Conservation (phyloP, 2,797 vertebrate species). For the Rhadinocentrus ornatus region DNA sequence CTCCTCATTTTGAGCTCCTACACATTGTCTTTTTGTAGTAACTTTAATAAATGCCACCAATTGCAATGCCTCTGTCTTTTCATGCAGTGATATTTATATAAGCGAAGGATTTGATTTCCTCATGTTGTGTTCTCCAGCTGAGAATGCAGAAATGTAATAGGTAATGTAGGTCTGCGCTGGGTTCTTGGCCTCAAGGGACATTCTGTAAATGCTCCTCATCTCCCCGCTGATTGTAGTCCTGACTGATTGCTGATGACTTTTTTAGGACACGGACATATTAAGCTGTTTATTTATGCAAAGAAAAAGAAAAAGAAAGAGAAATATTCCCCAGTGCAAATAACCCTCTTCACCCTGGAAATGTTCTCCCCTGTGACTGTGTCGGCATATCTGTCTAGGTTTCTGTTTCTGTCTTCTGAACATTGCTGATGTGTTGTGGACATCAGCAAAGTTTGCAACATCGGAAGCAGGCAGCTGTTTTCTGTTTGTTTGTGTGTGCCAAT, state of each 20-base stretch:
- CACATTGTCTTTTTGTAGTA: background rate
- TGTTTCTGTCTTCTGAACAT: conserved; percentile 42
- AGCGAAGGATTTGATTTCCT: conserved; percentile 40
- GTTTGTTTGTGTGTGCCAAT: conserved; percentile 24
- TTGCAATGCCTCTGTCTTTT: conserved; percentile 17
- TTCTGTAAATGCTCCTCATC: conserved; percentile 86
- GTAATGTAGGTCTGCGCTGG: conserved; percentile 62
- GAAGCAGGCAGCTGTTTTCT: conserved; percentile 57
- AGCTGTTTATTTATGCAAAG: conserved; percentile 82
- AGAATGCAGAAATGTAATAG: conserved; percentile 62
- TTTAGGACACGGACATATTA: conserved; percentile 89
- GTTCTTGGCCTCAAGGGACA: conserved; percentile 84
- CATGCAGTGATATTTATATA: conserved; percentile 16
- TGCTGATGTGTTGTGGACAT: conserved; percentile 62
- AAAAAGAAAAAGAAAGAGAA: conserved; percentile 11
- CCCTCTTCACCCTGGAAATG: conserved; percentile 32
- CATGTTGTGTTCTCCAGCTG: conserved; percentile 34
- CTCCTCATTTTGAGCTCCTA: background rate
- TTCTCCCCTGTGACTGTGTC: conserved; percentile 10
- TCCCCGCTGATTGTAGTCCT: conserved; percentile 86
- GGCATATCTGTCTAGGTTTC: conserved; percentile 52
- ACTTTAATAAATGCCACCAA: conserved; percentile 12
- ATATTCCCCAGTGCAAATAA: conserved; percentile 61
- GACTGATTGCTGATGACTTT: conserved; percentile 95
- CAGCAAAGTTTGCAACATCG: conserved; percentile 64